Evolutionary conservation across 2,888 invertebrate genomes (phyloP).

Genomic region (Actias luna): DNA sequence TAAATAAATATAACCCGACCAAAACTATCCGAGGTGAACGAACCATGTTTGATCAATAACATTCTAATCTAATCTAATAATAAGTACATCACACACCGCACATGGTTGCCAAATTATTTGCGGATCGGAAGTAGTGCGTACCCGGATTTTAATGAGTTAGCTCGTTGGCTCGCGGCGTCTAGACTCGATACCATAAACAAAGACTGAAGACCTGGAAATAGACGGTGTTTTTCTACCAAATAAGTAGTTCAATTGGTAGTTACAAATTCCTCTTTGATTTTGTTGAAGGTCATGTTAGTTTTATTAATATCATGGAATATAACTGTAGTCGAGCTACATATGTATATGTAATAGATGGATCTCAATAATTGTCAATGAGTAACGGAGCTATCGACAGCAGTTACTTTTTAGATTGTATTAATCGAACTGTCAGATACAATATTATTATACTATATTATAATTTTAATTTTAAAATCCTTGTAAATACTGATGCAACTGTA

Average conservation of each 20-base stretch:
- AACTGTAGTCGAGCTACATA: no score
- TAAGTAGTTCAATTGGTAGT: background rate
- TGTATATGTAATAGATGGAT: no score
- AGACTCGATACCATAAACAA: background rate
- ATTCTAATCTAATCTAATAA: slow-evolving; percentile 57
- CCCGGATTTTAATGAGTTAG: background rate
- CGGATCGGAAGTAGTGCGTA: slow-evolving; percentile 56
- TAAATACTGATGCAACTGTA: no score
- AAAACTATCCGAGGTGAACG: slow-evolving; percentile 47
- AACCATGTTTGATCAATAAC: slow-evolving; percentile 58
- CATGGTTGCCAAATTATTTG: slow-evolving; percentile 67
- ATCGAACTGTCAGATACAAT: no score
- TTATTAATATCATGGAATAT: background rate
- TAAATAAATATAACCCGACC: slow-evolving; percentile 8
- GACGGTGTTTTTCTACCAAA: background rate
- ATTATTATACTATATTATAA: no score
- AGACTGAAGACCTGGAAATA: background rate
- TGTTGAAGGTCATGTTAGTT: background rate
- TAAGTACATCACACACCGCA: slow-evolving; percentile 41
- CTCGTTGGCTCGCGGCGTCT: background rate
- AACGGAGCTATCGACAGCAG: no score
- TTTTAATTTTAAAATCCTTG: no score
- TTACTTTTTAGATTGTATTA: no score
- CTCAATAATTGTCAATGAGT: no score
- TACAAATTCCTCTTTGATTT: background rate